Base-by-base conservation (phyloP, 2,888 invertebrate species). In the Iphiclides podalirius region DNA sequence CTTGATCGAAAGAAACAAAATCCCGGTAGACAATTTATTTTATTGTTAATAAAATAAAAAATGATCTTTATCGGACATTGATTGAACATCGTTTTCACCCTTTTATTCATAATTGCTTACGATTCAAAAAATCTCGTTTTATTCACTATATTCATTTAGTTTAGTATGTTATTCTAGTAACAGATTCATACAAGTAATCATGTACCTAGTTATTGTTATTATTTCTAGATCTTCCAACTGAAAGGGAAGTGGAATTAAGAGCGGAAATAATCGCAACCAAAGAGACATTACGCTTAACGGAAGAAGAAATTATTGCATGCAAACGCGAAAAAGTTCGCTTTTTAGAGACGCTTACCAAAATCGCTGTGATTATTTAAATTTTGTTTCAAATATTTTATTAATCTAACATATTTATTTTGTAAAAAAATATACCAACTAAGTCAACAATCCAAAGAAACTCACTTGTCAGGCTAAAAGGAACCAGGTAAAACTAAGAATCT, bases 181-280 rank as follows among this genome's bases (percentile, higher is more conserved):
- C n/a, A n/a, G n/a, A n/a, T n/a, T n/a, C n/a, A n/a, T n/a, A n/a
- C n/a, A n/a, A n/a, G n/a, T n/a, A n/a, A n/a, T n/a, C n/a, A n/a
- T n/a, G n/a, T n/a, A n/a, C n/a, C n/a, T n/a, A n/a, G n/a, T n/a
- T n/a, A n/a, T n/a, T n/a, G n/a, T 16, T 11, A 16, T 47, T 36
- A 17, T 28, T 65, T 67, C 35, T 51, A 86, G 87, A 84, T 57
- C 62, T 82, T 44, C 85, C 84, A 28, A 80, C 81, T 16, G 79
- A 82, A 68, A 70, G 81, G 60, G 88, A 88, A 68, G 80, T 87
- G 71, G 81, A 83, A 55, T 59, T 87, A 46, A 79, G 80, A 79
- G 78, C 87, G 14, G 85, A 88, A 53, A 55, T 88, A 41, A 79
- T 85, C 62, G 78, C 85, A 12, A 79, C 79, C n/a, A 88, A 87